Percentiles rank a stretch among this genome's conserved stretches.
Evolutionary conservation across 1,140 invertebrate genomes (phyloP).

Genomic region (Onthophagus taurus): DNA sequence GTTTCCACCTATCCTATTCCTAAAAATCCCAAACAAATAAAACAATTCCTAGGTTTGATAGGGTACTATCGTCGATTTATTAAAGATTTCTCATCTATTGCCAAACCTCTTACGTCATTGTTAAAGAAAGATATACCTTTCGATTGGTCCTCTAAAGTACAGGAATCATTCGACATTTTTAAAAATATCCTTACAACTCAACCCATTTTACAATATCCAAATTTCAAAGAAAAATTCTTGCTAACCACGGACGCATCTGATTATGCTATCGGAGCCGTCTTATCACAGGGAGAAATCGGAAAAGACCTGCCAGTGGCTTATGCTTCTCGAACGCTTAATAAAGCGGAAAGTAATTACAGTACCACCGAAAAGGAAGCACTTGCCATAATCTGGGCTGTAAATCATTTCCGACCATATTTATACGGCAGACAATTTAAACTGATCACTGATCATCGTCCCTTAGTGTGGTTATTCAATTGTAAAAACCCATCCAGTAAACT

Average conservation of each 20-base stretch:
- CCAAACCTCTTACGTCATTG: conserved; percentile 27
- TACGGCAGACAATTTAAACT: conserved; percentile 40
- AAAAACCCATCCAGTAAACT: conserved; percentile 35
- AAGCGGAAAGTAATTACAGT: conserved; percentile 6
- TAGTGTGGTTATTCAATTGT: conserved; percentile 40
- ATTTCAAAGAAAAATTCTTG: conserved; percentile 31
- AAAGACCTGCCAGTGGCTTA: conserved; percentile 32
- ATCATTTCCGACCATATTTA: conserved; percentile 42
- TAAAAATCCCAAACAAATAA: conserved; percentile 32
- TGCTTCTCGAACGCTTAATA: conserved; percentile 11
- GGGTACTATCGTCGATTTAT: conserved; percentile 25
- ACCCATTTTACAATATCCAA: conserved; percentile 31
- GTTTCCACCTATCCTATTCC: conserved; percentile 14
- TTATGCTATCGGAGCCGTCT: conserved; percentile 29
- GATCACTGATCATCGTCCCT: conserved; percentile 42
- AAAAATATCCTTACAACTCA: conserved; percentile 26
- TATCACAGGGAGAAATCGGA: conserved; percentile 24
- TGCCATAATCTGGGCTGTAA: conserved; percentile 20
- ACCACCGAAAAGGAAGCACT: conserved; percentile 13
- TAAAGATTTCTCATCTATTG: conserved; percentile 24
- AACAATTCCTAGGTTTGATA: conserved; percentile 38
- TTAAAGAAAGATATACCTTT: conserved; percentile 25
- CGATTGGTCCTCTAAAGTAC: conserved; percentile 17
- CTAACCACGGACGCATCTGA: conserved; percentile 35
- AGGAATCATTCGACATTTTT: conserved; percentile 27